Conservation (phyloP, 2,888 invertebrate genomes). For the Crocallis elinguaria region DNA sequence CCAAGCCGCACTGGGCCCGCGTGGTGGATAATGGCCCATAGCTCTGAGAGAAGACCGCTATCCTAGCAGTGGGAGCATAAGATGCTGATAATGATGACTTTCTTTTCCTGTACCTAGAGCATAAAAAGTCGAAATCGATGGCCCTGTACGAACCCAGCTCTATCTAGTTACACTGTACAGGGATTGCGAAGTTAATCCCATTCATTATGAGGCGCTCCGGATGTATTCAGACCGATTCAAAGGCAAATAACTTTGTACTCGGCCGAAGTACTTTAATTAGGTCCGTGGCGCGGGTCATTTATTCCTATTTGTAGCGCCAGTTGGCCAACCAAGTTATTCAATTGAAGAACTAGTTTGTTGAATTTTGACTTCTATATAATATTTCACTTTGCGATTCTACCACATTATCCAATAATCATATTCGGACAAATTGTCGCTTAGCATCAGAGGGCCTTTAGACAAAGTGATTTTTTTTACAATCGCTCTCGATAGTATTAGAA, state of each 20-base stretch:
- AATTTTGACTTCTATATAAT: not conserved
- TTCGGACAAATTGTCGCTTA: no score
- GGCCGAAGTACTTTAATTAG: conserved; percentile 24
- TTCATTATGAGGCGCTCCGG: conserved; percentile 17
- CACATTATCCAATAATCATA: no score
- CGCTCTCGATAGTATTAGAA: no score
- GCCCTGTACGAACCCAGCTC: not conserved
- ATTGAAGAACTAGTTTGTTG: not conserved
- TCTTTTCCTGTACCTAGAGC: not conserved
- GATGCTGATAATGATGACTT: no score
- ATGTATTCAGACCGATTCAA: conserved; percentile 23
- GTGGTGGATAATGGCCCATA: no score
- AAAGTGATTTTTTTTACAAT: no score
- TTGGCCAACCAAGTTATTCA: not conserved
- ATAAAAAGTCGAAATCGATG: not conserved
- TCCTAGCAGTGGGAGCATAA: no score
- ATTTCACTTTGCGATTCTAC: not conserved
- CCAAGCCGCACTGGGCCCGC: no score
- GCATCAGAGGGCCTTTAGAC: no score
- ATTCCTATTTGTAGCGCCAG: conserved; percentile 30
- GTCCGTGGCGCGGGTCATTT: conserved; percentile 17
- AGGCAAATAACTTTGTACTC: conserved; percentile 25
- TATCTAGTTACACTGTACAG: not conserved
- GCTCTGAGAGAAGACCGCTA: no score
- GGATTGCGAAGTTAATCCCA: conserved; percentile 13